Percentiles rank a stretch among this genome's conserved stretches.
phyloP scores from a whole-genome alignment of 2,797 vertebrate species.

The Monodelphis domestica region DNA sequence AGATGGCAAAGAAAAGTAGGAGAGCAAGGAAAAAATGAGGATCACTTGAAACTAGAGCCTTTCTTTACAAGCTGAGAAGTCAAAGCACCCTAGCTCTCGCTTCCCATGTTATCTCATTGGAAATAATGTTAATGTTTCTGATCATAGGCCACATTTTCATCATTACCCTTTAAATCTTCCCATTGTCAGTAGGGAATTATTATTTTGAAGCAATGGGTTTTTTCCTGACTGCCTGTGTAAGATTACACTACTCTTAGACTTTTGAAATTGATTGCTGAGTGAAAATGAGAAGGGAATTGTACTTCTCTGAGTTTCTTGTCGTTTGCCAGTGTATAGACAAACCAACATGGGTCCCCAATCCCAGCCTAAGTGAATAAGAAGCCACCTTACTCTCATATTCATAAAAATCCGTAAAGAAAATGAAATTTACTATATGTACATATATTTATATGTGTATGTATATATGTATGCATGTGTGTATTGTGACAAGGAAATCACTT shows the following conservation, averaged over 20 bases:
- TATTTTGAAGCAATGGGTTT: conserved; percentile 45
- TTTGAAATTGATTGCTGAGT: conserved; percentile 35
- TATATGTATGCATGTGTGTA: not conserved
- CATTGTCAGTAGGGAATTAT: not conserved
- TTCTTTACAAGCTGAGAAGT: conserved; percentile 23
- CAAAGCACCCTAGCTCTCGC: not conserved
- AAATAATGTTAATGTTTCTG: conserved; percentile 16
- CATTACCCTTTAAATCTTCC: conserved; percentile 22
- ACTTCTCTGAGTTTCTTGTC: conserved; percentile 20
- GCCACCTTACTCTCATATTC: conserved; percentile 33
- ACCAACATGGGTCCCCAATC: conserved; percentile 30
- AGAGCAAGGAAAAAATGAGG: not conserved
- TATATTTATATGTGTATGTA: conserved; percentile 23
- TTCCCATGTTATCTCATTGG: not conserved
- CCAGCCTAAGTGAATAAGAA: conserved; percentile 42
- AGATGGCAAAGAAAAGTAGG: conserved; percentile 34
- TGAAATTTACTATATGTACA: conserved; percentile 36
- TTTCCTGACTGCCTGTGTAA: conserved; percentile 32
- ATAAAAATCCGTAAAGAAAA: conserved; percentile 46
- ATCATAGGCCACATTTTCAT: conserved; percentile 5
- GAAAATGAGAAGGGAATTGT: conserved; percentile 10
- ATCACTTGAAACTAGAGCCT: not conserved
- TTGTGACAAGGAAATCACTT: no score
- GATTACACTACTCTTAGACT: conserved; percentile 46
- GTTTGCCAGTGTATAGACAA: conserved; percentile 29